A percentile compares a stretch with the other conserved stretches of the same genome.
These are phyloP conservation scores for Brachionus paranguensis DNA, from an alignment of 1,140 invertebrate species.

Conservation along the genomic window DNA sequence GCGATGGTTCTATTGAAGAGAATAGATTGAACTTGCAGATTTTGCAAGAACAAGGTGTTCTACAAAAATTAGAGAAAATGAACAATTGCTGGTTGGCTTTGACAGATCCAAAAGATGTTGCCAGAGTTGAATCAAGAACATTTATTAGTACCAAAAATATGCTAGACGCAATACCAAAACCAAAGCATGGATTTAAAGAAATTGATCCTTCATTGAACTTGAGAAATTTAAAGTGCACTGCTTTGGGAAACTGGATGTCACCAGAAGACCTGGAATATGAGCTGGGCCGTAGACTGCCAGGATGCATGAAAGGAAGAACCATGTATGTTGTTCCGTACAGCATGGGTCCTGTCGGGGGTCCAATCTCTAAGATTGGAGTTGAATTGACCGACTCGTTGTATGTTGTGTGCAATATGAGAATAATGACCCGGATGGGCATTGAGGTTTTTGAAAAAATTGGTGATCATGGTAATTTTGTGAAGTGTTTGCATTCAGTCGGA, in stretches of 20 bases:
- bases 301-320: slow-evolving; percentile 91
- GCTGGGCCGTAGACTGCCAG: slow-evolving; percentile 78
- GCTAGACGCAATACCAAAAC: slow-evolving; percentile 69
- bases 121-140: slow-evolving; percentile 88
- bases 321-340: slow-evolving; percentile 99
- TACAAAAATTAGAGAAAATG: slow-evolving; percentile 76
- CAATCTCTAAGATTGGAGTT: slow-evolving; percentile 94
- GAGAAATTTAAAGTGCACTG: slow-evolving; percentile 45
- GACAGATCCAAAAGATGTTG: slow-evolving; percentile 94
- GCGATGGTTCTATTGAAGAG: slow-evolving; percentile 80
- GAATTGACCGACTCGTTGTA: slow-evolving; percentile 93
- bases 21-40: slow-evolving; percentile 62
- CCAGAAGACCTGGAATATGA: slow-evolving; percentile 74
- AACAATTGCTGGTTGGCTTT: slow-evolving; percentile 89
- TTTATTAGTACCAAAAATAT: slow-evolving; percentile 81
- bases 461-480: slow-evolving; percentile 55
- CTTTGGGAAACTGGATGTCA: slow-evolving; percentile 89
- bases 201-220: not conserved
- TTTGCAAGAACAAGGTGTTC: slow-evolving; percentile 62
- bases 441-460: slow-evolving; percentile 60
- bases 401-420: slow-evolving; percentile 90
- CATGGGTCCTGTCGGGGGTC: slow-evolving; percentile 80
- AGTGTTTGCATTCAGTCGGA: slow-evolving; percentile 93
- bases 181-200: slow-evolving; percentile 46
- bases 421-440: slow-evolving; percentile 86